These are phyloP conservation scores for Drosophila gaucha DNA, from an alignment of 2,888 invertebrate genomes.

Conservation along the genomic window DNA sequence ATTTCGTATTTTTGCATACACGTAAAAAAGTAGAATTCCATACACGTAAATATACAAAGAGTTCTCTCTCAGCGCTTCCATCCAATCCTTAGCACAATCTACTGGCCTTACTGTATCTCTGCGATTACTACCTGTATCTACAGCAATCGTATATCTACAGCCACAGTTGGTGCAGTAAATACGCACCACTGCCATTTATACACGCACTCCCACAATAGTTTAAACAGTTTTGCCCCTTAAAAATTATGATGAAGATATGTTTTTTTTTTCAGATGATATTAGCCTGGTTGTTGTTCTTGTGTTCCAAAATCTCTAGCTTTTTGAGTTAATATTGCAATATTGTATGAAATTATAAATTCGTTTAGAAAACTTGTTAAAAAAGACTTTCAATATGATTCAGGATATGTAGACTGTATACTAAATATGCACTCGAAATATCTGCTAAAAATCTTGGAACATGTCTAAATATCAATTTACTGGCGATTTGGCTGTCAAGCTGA, in stretches of 20 bases:
- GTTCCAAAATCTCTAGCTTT: constrained; percentile 21
- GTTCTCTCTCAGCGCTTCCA: constrained; percentile 17
- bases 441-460: constrained; percentile 20
- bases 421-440: constrained; percentile 41
- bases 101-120: constrained; percentile 7
- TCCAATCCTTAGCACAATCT: constrained; percentile 31
- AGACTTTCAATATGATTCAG: constrained; percentile 26
- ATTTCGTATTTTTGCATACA: constrained; percentile 44
- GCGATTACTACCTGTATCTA: constrained; percentile 4
- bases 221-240: constrained; percentile 76
- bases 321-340: not conserved
- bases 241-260: constrained; percentile 85
- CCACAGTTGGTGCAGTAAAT: constrained; percentile 30
- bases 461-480: constrained; percentile 13
- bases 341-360: constrained; percentile 66
- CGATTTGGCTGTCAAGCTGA: constrained; percentile 82
- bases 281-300: constrained; percentile 80
- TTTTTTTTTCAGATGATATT: constrained; percentile 85
- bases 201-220: constrained; percentile 51
- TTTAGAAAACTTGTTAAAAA: constrained; percentile 33
- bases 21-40: constrained; percentile 75
- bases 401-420: constrained; percentile 51
- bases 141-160: no score
- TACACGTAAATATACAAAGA: constrained; percentile 70
- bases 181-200: constrained; percentile 20